Conservation (phyloP, 2,113 vertebrate genomes). For the Callorhinus ursinus region DNA sequence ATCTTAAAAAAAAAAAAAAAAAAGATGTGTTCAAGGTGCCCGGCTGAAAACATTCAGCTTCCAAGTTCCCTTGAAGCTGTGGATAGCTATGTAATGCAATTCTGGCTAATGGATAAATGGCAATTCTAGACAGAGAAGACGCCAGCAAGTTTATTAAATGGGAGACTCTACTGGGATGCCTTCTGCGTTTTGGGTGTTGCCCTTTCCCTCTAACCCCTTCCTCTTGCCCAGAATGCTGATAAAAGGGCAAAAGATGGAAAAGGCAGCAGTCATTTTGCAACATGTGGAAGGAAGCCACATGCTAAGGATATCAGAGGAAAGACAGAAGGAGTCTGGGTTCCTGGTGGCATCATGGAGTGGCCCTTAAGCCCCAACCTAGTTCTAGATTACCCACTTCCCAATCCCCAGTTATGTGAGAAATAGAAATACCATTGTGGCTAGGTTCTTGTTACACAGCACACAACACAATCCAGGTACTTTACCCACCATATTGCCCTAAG, state of each 20-base stretch:
- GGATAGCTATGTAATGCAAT: neutral
- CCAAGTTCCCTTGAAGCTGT: neutral
- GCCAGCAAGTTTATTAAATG: neutral
- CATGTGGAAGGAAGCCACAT: neutral
- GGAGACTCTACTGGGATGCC: neutral
- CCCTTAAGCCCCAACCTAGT: neutral
- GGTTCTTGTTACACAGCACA: neutral
- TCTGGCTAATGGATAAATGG: neutral
- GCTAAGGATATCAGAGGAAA: neutral
- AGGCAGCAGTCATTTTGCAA: neutral
- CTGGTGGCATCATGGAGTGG: neutral
- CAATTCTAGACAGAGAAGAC: neutral
- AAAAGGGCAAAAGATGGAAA: neutral
- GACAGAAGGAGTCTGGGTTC: neutral
- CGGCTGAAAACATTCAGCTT: neutral
- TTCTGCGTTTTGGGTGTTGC: neutral
- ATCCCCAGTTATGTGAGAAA: neutral
- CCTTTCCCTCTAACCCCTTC: neutral
- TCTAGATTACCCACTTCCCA: neutral
- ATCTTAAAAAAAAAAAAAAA: too few species aligned
- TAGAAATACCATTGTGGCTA: neutral
- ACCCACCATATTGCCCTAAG: neutral
- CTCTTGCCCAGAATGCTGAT: neutral
- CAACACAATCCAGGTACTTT: neutral
- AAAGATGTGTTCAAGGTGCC: neutral